Percentiles rank a stretch among this genome's conserved stretches.
Conservation (phyloP, 2,797 vertebrate species). For the Novumbra hubbsi region DNA sequence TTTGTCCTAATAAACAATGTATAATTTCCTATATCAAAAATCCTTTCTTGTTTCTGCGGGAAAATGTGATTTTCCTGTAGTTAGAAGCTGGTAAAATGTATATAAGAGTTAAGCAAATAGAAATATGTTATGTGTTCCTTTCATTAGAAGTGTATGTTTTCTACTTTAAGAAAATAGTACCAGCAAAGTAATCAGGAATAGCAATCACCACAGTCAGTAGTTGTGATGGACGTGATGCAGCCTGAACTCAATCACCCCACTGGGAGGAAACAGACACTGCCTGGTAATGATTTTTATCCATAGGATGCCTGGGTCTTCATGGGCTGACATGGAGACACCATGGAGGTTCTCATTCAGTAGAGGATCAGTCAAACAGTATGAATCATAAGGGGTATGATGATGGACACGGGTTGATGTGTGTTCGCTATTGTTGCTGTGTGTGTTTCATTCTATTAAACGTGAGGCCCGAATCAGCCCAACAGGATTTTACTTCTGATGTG, state of each 20-base stretch:
- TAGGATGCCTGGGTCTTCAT: conserved; percentile 41
- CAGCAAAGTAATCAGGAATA: conserved; percentile 1
- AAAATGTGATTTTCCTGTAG: no score
- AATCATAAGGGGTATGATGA: conserved; percentile 10
- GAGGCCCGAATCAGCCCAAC: neutral
- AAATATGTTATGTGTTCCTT: neutral
- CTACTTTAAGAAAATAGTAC: neutral
- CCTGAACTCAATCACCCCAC: conserved; percentile 30
- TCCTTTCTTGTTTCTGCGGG: no score
- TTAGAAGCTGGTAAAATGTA: no score
- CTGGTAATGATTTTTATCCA: conserved; percentile 57
- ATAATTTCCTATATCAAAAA: no score
- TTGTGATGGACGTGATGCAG: conserved; percentile 33
- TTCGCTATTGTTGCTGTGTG: neutral
- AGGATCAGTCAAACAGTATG: conserved; percentile 20
- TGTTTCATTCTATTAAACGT: conserved; percentile 1
- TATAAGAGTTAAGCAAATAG: no score
- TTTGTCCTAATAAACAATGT: no score
- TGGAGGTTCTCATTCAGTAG: conserved; percentile 38
- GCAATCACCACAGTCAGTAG: conserved; percentile 19
- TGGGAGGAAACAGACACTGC: conserved; percentile 45
- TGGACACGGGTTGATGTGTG: neutral
- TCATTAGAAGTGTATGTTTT: neutral
- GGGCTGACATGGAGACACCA: conserved; percentile 35
- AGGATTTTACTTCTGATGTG: neutral